These are phyloP conservation scores for Diogma glabrata DNA, from an alignment of 2,888 invertebrate species.

Conservation along the genomic window DNA sequence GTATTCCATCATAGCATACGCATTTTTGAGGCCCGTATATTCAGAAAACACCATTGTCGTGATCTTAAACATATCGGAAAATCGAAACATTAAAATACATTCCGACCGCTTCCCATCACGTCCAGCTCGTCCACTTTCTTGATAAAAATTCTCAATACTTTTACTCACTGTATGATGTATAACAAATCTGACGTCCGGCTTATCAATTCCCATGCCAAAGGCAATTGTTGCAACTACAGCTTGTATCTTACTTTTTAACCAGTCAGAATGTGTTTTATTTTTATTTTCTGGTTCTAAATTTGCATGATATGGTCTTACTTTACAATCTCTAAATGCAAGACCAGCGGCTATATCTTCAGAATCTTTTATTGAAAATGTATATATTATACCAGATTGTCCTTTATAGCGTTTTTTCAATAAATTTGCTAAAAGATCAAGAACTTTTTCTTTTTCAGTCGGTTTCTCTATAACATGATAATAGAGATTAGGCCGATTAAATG, in stretches of 20 bases:
- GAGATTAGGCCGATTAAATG: constrained; percentile 82
- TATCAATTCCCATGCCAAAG: constrained; percentile 85
- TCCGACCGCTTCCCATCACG: constrained; percentile 65
- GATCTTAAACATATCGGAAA: constrained; percentile 65
- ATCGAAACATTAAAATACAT: constrained; percentile 65
- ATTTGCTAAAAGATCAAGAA: constrained; percentile 50
- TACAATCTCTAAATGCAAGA: constrained; percentile 42
- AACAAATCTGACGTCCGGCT: constrained; percentile 79
- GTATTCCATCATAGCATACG: constrained; percentile 72
- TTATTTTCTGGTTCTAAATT: constrained; percentile 57
- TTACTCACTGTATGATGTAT: constrained; percentile 73
- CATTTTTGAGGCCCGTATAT: constrained; percentile 60
- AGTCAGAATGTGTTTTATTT: constrained; percentile 50
- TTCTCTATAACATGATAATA: constrained; percentile 65
- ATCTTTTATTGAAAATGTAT: constrained; percentile 81
- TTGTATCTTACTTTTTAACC: constrained; percentile 56
- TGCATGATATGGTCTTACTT: constrained; percentile 74
- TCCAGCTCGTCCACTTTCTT: constrained; percentile 83
- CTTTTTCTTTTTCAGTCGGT: constrained; percentile 52
- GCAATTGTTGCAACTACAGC: constrained; percentile 87
- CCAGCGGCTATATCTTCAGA: constrained; percentile 59
- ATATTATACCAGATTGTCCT: constrained; percentile 76
- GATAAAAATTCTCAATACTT: constrained; percentile 88
- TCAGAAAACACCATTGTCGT: constrained; percentile 76
- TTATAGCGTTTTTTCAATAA: constrained; percentile 54